phyloP scores from a whole-genome alignment of 64 coral and sea anemone genomes.

The Montipora cactus region DNA sequence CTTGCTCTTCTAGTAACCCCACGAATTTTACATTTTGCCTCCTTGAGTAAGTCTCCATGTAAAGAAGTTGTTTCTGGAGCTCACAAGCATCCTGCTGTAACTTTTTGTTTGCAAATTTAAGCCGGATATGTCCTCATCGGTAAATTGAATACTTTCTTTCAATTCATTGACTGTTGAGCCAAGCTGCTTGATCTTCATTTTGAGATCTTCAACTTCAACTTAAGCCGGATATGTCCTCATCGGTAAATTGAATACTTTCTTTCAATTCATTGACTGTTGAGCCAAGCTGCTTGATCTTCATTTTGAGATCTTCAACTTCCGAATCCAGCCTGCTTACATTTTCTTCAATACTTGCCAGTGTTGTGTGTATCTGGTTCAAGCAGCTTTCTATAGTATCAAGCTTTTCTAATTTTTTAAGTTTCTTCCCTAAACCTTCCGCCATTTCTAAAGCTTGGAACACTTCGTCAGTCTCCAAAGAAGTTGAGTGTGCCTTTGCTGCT shows the following conservation, averaged over 20 bases:
- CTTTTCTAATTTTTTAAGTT: not conserved
- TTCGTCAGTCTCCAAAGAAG: not conserved
- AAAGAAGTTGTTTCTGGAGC: not conserved
- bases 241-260: no score
- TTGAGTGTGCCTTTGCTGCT: not conserved
- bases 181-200: not conserved
- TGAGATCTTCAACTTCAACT: constrained; percentile 9
- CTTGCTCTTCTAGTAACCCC: no score
- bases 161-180: constrained; percentile 1
- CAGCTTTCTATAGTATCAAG: not conserved
- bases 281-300: not conserved
- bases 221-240: no score
- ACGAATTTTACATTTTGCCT: no score
- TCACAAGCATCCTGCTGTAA: not conserved
- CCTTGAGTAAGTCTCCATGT: constrained; percentile 8
- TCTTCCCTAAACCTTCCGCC: not conserved
- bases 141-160: not conserved
- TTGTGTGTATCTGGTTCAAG: not conserved
- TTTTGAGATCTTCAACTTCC: constrained; percentile 5
- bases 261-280: constrained; percentile 5
- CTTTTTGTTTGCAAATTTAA: not conserved
- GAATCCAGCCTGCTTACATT: not conserved
- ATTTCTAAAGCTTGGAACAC: constrained; percentile 7
- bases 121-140: not conserved
- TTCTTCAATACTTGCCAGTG: no score